Percentiles rank a stretch among this genome's conserved stretches.
These are phyloP conservation scores for Nymphalis c-album DNA, from an alignment of 2,888 invertebrate species.

Conservation along the genomic window DNA sequence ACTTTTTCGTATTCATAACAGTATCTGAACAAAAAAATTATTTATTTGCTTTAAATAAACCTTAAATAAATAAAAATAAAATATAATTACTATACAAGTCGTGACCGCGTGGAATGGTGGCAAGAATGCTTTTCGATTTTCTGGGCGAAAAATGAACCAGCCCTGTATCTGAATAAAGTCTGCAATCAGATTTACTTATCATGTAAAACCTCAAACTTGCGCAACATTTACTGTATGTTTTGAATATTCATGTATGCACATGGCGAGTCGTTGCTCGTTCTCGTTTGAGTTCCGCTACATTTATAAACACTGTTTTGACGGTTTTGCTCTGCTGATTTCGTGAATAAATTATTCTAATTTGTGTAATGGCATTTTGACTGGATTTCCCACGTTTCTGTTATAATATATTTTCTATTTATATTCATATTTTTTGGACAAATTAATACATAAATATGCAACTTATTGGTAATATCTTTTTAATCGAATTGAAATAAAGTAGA, in stretches of 20 bases:
- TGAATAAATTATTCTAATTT: slow-evolving; percentile 62
- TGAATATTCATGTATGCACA: slow-evolving; percentile 62
- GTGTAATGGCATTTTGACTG: slow-evolving; percentile 27
- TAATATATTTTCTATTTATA: not conserved
- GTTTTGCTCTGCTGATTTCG: slow-evolving; percentile 65
- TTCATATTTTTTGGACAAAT: not conserved
- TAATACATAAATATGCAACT: too few relatives aligned
- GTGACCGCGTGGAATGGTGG: too few relatives aligned
- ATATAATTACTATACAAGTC: too few relatives aligned
- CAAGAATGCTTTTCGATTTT: too few relatives aligned
- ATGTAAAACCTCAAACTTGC: not conserved
- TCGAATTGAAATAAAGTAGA: too few relatives aligned
- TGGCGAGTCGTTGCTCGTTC: slow-evolving; percentile 45
- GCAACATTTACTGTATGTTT: slow-evolving; percentile 33
- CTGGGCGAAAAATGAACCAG: too few relatives aligned
- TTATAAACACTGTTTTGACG: slow-evolving; percentile 58
- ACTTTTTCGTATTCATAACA: too few relatives aligned
- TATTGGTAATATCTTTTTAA: too few relatives aligned
- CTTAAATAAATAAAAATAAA: too few relatives aligned
- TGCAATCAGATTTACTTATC: not conserved
- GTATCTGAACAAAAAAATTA: too few relatives aligned
- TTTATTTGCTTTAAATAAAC: too few relatives aligned
- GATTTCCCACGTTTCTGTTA: slow-evolving; percentile 38
- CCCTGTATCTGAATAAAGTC: too few relatives aligned
- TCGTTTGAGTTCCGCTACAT: slow-evolving; percentile 50